These are phyloP conservation scores for Cuniculus paca DNA, from an alignment of 2,797 vertebrate genomes.

Conservation along the genomic window DNA sequence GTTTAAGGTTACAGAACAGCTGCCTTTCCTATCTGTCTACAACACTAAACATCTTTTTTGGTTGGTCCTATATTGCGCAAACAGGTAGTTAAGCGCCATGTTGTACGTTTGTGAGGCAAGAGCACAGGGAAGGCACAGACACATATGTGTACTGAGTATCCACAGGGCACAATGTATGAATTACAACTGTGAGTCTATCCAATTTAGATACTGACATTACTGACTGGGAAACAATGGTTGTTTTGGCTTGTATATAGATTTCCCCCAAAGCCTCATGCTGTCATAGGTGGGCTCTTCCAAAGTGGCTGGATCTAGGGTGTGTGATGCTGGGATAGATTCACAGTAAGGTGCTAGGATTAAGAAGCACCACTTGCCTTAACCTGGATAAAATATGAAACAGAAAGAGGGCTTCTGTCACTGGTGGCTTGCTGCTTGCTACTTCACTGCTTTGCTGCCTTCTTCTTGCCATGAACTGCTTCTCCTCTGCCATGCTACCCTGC, in stretches of 20 bases:
- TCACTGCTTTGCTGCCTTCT: neutral
- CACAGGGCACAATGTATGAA: neutral
- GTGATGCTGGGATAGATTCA: neutral
- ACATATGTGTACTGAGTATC: neutral
- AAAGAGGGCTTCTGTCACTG: neutral
- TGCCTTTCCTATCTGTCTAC: neutral
- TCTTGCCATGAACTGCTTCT: neutral
- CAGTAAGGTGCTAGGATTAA: neutral
- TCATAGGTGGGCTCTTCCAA: neutral
- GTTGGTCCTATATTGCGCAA: neutral
- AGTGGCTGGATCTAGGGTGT: neutral
- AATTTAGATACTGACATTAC: neutral
- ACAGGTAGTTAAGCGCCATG: neutral
- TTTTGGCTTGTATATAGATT: neutral
- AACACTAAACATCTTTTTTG: neutral
- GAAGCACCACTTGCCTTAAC: neutral
- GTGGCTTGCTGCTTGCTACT: neutral
- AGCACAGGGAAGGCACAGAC: neutral
- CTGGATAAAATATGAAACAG: neutral
- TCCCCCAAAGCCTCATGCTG: neutral
- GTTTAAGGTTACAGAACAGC: neutral
- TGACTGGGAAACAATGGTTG: neutral
- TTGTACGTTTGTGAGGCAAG: neutral
- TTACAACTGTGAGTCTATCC: neutral
- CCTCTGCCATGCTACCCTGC: neutral